A percentile compares a stretch with the other conserved stretches of the same genome.
Evolutionary conservation across 2,797 vertebrate genomes (phyloP).

Genomic region (Menidia menidia): DNA sequence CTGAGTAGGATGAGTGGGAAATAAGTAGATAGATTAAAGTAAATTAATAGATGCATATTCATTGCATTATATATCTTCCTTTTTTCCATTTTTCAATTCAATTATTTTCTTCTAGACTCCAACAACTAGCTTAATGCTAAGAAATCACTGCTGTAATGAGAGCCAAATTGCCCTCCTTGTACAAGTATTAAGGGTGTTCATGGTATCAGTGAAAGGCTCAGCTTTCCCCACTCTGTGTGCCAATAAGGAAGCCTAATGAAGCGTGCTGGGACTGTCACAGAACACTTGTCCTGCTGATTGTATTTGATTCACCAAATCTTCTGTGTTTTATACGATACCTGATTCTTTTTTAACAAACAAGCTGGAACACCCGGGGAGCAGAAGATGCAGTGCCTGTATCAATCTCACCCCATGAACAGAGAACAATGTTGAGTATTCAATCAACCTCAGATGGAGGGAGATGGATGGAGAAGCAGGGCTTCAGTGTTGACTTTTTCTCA

Average conservation of each 20-base stretch:
- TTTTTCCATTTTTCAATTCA: conserved; percentile 61
- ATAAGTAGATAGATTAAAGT: neutral
- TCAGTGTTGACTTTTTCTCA: too few relatives aligned
- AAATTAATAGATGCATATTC: conserved; percentile 2
- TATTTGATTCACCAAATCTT: conserved; percentile 45
- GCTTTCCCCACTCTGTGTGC: conserved; percentile 70
- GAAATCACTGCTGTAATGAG: conserved; percentile 71
- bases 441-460: too few relatives aligned
- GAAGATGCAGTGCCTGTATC: neutral
- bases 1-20: conserved; percentile 17
- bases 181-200: conserved; percentile 56
- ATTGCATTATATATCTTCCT: conserved; percentile 69
- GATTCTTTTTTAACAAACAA: conserved; percentile 41
- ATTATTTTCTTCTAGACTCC: conserved; percentile 58
- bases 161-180: conserved; percentile 73
- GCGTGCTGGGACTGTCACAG: conserved; percentile 69
- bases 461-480: too few relatives aligned
- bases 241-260: conserved; percentile 76
- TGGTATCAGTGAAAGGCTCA: conserved; percentile 67
- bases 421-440: too few relatives aligned
- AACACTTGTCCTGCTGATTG: conserved; percentile 70
- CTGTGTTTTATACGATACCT: conserved; percentile 64
- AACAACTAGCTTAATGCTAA: conserved; percentile 56
- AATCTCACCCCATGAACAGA: too few relatives aligned
- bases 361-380: conserved; percentile 45